phyloP scores from a whole-genome alignment of 1,140 invertebrate genomes.

The Temnothorax longispinosus region DNA sequence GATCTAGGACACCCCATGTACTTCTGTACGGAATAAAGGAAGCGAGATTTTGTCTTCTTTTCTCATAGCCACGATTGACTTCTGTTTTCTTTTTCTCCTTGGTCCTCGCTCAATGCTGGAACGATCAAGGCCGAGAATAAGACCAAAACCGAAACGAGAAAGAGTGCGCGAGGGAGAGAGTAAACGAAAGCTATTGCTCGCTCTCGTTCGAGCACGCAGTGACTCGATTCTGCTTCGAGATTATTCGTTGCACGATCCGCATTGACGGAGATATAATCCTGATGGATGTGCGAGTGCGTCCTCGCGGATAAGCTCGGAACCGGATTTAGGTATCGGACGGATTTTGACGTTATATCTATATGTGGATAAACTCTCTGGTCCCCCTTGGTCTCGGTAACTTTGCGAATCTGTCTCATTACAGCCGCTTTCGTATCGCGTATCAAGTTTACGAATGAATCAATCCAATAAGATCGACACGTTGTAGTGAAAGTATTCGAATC shows the following conservation, averaged over 20 bases:
- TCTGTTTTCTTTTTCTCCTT: slow-evolving; percentile 67
- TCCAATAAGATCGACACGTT: background rate
- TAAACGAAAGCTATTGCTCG: slow-evolving; percentile 66
- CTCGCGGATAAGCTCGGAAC: slow-evolving; percentile 5
- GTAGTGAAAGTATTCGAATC: slow-evolving; percentile 40
- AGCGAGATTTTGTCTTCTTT: slow-evolving; percentile 65
- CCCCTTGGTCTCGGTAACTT: background rate
- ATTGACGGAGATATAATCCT: slow-evolving; percentile 34
- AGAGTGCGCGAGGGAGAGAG: slow-evolving; percentile 8
- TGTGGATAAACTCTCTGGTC: background rate
- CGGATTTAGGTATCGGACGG: background rate
- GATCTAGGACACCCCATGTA: background rate
- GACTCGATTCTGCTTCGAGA: slow-evolving; percentile 7
- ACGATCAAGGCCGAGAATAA: slow-evolving; percentile 79
- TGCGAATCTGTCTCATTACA: background rate
- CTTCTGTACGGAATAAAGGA: background rate
- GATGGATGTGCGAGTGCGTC: slow-evolving; percentile 3
- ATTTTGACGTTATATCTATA: background rate
- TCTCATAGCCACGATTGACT: slow-evolving; percentile 21
- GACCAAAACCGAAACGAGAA: slow-evolving; percentile 58
- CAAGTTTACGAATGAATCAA: slow-evolving; percentile 8
- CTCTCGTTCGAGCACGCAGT: slow-evolving; percentile 51
- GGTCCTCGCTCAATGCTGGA: slow-evolving; percentile 59
- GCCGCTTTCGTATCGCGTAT: background rate
- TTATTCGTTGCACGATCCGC: slow-evolving; percentile 32